Percentiles rank a stretch among this genome's conserved stretches.
Evolutionary conservation across 2,113 vertebrate genomes (phyloP).

Genomic region (Antigone vipio): DNA sequence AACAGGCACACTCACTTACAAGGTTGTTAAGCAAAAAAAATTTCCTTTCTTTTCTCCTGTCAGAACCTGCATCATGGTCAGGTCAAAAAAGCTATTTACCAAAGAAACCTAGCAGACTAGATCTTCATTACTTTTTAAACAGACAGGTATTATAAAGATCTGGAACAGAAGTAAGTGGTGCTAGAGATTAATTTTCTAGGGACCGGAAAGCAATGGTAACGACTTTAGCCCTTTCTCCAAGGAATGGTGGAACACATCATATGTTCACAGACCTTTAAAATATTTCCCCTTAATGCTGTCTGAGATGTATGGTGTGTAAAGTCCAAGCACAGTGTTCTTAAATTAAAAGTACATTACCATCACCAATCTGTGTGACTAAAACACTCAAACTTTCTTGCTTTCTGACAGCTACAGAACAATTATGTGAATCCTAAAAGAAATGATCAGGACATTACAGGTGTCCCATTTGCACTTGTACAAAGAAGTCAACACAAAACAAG

Average conservation of each 20-base stretch:
- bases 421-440: neutral
- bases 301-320: rapidly evolving
- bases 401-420: neutral
- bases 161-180: neutral
- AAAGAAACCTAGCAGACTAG: neutral
- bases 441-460: neutral
- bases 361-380: neutral
- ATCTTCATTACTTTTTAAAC: neutral
- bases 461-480: neutral
- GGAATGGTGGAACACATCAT: neutral
- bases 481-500: neutral
- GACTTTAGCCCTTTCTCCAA: neutral
- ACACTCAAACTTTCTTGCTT: neutral
- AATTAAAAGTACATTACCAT: neutral
- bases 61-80: neutral
- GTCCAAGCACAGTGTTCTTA: neutral
- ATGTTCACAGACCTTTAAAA: neutral
- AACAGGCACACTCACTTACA: neutral
- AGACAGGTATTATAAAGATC: neutral
- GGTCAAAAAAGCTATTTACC: neutral
- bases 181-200: neutral
- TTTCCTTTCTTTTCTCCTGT: neutral
- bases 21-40: neutral
- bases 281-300: neutral
- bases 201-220: neutral